Base-by-base conservation (phyloP, 2,888 invertebrate species). In the Drosophila kuntzei region DNA sequence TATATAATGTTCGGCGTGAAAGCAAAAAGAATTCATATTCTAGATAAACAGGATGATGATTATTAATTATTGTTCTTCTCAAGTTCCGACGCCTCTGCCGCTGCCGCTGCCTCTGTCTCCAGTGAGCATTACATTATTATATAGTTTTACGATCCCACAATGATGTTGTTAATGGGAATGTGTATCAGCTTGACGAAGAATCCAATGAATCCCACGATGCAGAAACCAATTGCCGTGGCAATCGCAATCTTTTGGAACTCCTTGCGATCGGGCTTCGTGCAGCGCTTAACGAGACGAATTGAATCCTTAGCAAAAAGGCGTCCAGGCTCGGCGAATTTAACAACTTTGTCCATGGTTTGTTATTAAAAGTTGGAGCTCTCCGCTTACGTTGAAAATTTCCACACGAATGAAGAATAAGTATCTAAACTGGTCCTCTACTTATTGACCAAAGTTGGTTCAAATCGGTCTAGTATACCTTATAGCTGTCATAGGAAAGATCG, bases 151-250 rank as follows among this genome's bases (percentile, higher is more conserved):
- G 97, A 97, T 92, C 96, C 97, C 91, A 98, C 97, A 93, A 97
- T 97, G 91, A 98, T 97, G 93, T 97, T 97, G 93, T 98, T 98
- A 93, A 99, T 99, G 79, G 99, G 99, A 93, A 99, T 99, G 93
- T 99, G 99, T 93, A 99, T 99, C 86, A 99, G 94, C 93, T 99
- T 99, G 36, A 99, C 99, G 89, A 99, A 99, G 94, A 99, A 99
- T 88, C 99, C 99, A 92, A 99, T 99, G 94, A 99, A 99, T 62
- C 99, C 99, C 99, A 99, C 99, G 92, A 99, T 99, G 93, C 98
- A 98, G 94, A 99, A 99, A 63, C 99, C 99, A 90, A 99, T 98
- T 4, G 99, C 99, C 68, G 99, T 99, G 61, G 99, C 99, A 86
- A 99, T 97, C 25, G 99, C 99, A 90, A 99, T 99, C 94, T 99